A percentile compares a stretch with the other conserved stretches of the same genome.
Evolutionary conservation across 2,888 invertebrate genomes (phyloP).

Genomic region (Eupithecia subfuscata): DNA sequence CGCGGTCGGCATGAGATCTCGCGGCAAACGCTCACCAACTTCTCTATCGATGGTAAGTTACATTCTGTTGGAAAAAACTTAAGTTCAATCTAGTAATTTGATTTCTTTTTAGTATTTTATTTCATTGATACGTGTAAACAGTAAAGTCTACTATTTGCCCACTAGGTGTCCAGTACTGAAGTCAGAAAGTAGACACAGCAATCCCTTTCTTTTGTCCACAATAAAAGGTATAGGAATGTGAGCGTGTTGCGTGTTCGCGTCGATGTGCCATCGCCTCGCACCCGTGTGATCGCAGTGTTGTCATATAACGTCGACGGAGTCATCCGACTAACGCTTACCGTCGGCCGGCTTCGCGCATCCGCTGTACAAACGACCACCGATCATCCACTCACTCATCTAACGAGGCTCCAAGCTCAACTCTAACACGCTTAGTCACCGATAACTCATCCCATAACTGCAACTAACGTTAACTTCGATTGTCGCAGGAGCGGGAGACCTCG

Average conservation of each 20-base stretch:
- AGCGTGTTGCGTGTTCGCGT: constrained; percentile 77
- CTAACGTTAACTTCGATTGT: constrained; percentile 57
- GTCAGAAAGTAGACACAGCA: constrained; percentile 82
- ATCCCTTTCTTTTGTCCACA: constrained; percentile 81
- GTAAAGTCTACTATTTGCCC: constrained; percentile 78
- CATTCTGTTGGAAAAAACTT: constrained; percentile 1
- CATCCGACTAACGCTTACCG: constrained; percentile 70
- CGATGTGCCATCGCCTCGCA: constrained; percentile 54
- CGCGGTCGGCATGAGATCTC: constrained; percentile 79
- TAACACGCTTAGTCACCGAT: constrained; percentile 68
- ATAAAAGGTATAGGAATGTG: constrained; percentile 82
- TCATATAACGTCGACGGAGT: constrained; percentile 42
- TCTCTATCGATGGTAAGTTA: constrained; percentile 77
- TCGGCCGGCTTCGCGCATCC: constrained; percentile 70
- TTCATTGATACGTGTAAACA: constrained; percentile 49
- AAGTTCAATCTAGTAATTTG: neutral
- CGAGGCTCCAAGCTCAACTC: constrained; percentile 49
- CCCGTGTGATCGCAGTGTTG: constrained; percentile 44
- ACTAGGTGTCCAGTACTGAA: constrained; percentile 83
- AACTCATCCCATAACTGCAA: constrained; percentile 11
- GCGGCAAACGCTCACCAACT: constrained; percentile 73
- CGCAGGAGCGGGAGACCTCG: constrained; percentile 92
- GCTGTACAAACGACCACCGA: constrained; percentile 57
- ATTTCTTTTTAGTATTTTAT: constrained; percentile 16
- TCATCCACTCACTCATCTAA: constrained; percentile 59